These are phyloP conservation scores for Neostethus bicornis DNA, from an alignment of 2,797 vertebrate genomes.

Conservation along the genomic window DNA sequence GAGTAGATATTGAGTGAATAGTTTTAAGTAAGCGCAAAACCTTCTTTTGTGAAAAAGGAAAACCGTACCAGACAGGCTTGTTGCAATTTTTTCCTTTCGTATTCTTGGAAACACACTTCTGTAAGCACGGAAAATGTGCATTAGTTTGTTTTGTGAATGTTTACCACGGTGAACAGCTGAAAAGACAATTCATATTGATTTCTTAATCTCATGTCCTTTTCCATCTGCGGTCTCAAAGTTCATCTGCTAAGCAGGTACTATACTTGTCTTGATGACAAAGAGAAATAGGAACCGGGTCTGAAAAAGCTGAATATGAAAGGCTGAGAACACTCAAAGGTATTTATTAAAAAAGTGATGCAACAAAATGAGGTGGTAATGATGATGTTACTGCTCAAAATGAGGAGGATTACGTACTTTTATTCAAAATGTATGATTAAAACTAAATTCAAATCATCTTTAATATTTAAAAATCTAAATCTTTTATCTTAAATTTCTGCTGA, in stretches of 20 bases:
- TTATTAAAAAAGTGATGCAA: not conserved
- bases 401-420: too few relatives aligned
- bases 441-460: too few relatives aligned
- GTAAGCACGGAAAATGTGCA: not conserved
- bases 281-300: slow-evolving; percentile 9
- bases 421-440: too few relatives aligned
- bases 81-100: not conserved
- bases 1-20: slow-evolving; percentile 38
- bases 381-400: too few relatives aligned
- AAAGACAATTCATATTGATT: slow-evolving; percentile 60
- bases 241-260: slow-evolving; percentile 56
- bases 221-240: slow-evolving; percentile 77
- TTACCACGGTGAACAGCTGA: slow-evolving; percentile 6
- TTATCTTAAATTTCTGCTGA: not conserved
- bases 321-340: slow-evolving; percentile 5
- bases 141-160: not conserved
- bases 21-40: slow-evolving; percentile 1
- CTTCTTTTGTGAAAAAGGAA: slow-evolving; percentile 12
- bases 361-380: not conserved
- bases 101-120: not conserved
- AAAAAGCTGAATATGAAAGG: slow-evolving; percentile 14
- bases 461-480: too few relatives aligned
- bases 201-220: slow-evolving; percentile 4
- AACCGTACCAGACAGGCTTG: slow-evolving; percentile 4
- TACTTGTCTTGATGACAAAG: slow-evolving; percentile 62